Evolutionary conservation across 1,140 invertebrate species (phyloP).

Genomic region (Orius laevigatus): DNA sequence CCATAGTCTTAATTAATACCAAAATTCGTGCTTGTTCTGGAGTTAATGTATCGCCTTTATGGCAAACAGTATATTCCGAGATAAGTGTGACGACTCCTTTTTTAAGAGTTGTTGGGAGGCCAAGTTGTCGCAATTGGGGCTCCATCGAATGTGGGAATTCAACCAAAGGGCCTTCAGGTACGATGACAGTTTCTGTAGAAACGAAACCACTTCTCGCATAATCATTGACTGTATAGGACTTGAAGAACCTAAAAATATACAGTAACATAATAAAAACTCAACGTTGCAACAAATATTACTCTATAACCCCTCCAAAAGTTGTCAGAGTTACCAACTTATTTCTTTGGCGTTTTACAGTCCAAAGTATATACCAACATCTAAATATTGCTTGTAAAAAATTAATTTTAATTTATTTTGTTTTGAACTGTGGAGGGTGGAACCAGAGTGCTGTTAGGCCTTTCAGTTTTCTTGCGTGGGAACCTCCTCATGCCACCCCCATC

Average conservation of each 20-base stretch:
- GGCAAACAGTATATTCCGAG: constrained; percentile 75
- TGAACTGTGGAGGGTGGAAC: too few relatives aligned
- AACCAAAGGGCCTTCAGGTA: constrained; percentile 69
- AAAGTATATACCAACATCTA: too few relatives aligned
- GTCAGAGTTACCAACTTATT: too few relatives aligned
- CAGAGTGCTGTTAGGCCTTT: too few relatives aligned
- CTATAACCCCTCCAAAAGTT: too few relatives aligned
- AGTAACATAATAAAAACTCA: neutral
- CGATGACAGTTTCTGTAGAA: constrained; percentile 55
- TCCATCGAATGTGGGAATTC: constrained; percentile 90
- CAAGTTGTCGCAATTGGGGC: constrained; percentile 81
- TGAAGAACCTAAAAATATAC: constrained; percentile 51
- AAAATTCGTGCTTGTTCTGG: constrained; percentile 86
- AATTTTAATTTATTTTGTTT: too few relatives aligned
- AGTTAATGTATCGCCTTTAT: constrained; percentile 60
- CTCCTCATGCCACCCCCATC: too few relatives aligned
- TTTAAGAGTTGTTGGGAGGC: constrained; percentile 79
- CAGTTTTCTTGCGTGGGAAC: too few relatives aligned
- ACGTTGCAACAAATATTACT: too few relatives aligned
- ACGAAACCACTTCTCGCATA: constrained; percentile 83
- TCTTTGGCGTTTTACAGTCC: too few relatives aligned
- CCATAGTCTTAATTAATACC: constrained; percentile 26
- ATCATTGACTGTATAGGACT: constrained; percentile 58
- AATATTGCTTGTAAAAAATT: too few relatives aligned
- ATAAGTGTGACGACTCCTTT: constrained; percentile 75